A percentile compares a stretch with the other conserved stretches of the same genome.
phyloP scores from a whole-genome alignment of 2,888 invertebrate species.

The Eupithecia vulgata region DNA sequence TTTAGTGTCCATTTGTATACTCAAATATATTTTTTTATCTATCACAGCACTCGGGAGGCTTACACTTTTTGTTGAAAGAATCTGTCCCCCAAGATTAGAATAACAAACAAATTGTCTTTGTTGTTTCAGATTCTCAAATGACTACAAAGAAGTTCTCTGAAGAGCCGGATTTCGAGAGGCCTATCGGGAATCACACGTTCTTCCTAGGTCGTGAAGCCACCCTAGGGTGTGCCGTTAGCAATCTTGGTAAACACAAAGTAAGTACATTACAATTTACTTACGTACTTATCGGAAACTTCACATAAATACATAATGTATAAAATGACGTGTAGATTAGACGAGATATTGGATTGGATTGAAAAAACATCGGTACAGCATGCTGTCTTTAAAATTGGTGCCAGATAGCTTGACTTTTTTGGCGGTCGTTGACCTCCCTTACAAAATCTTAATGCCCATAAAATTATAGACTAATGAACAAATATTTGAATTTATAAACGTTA shows the following conservation, averaged over 20 bases:
- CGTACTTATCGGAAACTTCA: neutral
- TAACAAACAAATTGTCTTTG: neutral
- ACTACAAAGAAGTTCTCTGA: slow-evolving; percentile 82
- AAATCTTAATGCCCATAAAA: too few species aligned
- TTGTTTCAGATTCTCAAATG: slow-evolving; percentile 84
- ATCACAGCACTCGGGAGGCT: too few species aligned
- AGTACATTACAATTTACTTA: slow-evolving; percentile 47
- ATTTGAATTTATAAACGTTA: too few species aligned
- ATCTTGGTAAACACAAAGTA: slow-evolving; percentile 87
- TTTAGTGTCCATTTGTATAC: neutral
- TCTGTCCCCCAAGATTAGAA: neutral
- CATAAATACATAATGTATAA: too few species aligned
- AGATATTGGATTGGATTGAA: too few species aligned
- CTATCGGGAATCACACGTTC: slow-evolving; percentile 86
- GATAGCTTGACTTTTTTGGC: too few species aligned
- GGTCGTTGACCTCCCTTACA: too few species aligned
- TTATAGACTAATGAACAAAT: too few species aligned
- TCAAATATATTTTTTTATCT: too few species aligned
- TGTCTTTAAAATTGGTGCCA: too few species aligned
- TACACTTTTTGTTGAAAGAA: neutral
- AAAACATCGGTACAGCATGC: too few species aligned
- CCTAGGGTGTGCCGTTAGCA: slow-evolving; percentile 86
- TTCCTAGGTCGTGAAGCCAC: slow-evolving; percentile 86
- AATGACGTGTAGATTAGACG: too few species aligned
- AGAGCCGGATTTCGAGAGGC: slow-evolving; percentile 85